A percentile compares a stretch with the other conserved stretches of the same genome.
These are phyloP conservation scores for Vipera ursinii DNA, from an alignment of 2,797 vertebrate species.

Conservation along the genomic window DNA sequence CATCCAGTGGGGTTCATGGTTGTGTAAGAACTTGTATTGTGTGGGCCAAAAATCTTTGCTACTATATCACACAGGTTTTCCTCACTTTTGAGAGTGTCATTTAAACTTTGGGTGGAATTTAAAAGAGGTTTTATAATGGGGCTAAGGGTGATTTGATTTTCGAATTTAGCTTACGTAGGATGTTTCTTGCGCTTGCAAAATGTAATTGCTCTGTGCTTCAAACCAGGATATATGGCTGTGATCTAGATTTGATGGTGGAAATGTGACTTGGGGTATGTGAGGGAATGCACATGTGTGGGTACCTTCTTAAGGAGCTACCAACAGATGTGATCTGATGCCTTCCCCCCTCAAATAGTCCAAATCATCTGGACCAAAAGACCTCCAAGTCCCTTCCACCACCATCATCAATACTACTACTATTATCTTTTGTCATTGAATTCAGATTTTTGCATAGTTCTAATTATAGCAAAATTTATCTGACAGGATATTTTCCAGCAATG, in stretches of 20 bases:
- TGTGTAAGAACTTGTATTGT: not conserved
- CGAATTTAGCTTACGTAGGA: not conserved
- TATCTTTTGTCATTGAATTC: not conserved
- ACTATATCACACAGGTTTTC: not conserved
- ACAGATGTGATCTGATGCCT: not conserved
- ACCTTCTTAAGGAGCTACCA: not conserved
- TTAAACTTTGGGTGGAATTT: not conserved
- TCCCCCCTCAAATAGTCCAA: not conserved
- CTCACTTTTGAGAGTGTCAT: not conserved
- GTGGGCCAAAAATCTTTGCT: not conserved
- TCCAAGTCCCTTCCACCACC: too few species aligned
- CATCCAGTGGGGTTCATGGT: not conserved
- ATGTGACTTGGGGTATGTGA: not conserved
- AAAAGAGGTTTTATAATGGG: not conserved
- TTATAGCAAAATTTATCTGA: not conserved
- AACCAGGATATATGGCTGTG: not conserved
- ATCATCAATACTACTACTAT: too few species aligned
- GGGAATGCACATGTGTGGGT: not conserved
- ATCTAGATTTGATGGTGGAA: not conserved
- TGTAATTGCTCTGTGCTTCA: not conserved
- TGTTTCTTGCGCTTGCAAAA: not conserved
- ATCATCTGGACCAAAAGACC: not conserved
- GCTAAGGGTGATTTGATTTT: not conserved
- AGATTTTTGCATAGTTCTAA: not conserved
- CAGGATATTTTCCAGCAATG: not conserved